Base-by-base conservation (phyloP, 2,113 vertebrate species). In the Gallinago undulata region DNA sequence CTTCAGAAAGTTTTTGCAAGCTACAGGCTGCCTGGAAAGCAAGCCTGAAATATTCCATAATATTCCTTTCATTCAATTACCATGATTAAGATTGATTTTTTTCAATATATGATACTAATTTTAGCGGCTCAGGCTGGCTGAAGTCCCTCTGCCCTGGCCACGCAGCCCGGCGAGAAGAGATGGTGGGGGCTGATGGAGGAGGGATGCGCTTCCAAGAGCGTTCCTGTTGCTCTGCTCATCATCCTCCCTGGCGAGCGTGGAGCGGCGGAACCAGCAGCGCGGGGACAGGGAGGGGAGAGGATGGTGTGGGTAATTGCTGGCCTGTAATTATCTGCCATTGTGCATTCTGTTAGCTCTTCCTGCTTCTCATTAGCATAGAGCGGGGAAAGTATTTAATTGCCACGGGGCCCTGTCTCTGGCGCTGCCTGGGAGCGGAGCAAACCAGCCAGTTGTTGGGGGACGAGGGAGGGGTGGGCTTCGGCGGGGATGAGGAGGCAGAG, bases 261-360 rank as follows among this genome's bases (percentile, higher is more conserved):
- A 74, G 39, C n/a, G 11, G 72, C 7, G 43, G 69, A 37, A 81
- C 80, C 78, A 60, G 43, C 55, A 57, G 66, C 1, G 9, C 8
- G 9, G 82, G 70, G 81, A 93, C 37, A 35, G 57, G 68, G 87
- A 81, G 51, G 41, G 87, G 81, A 53, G 57, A 80, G 45, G 70
- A 62, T 22, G 37, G 45, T 57, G 48, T 16, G 4, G 16, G 45
- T 94, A 93, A 96, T 80, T 77, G 41, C 75, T 88, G 2, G 18
- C 59, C 87, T 67, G 70, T 56, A 88, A 93, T 91, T 94, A 91
- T 66, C 77, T 56, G 57, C 89, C 55, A 25, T 74, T 85, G 90
- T 76, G 70, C 77, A 27, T 76, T 85, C 77, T 17, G 33, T 55
- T 48, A 55, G 81, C 90, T 85, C 64, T 25, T 57, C 67, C 83